Base-by-base conservation (phyloP, 2,113 vertebrate species). In the Pandion haliaetus region DNA sequence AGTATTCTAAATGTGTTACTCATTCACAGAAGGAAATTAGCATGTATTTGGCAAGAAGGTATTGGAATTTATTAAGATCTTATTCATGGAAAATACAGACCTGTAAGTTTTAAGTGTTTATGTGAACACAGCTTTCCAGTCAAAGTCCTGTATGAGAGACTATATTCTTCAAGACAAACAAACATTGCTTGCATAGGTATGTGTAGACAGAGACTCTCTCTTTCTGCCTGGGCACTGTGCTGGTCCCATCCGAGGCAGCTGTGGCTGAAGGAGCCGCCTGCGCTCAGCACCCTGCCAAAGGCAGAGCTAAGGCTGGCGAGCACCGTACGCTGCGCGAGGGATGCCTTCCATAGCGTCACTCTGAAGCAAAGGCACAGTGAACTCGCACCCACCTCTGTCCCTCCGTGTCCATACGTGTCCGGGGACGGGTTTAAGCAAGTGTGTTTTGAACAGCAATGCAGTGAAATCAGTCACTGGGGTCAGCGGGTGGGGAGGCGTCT, bases 321-420 rank as follows among this genome's bases (percentile, higher is more conserved):
- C 16, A 4, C 32, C 12, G 15, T 6, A 10, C 19, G 1, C 44
- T 25, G 40, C 26, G 6, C 62, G 6, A 61, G 42, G 32, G 42
- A 7, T 23, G 57, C 50, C 49, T 29, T 8, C 5, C 42, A 7
- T 4, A 21, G 14, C 52, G 34, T 18, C 50, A 7, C 16, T 10
- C 14, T 36, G 72, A 31, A 54, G 79, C 42, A 45, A 44, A n/a
- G 42, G 42, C 29, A 52, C 58, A 55, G 17, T 3, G n/a, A 59
- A n/a, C n/a, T 62, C 61, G 12, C 23, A 7, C 28, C 9, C 18
- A 6, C 40, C 44, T 36, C 21, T 23, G 3, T 29, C n/a, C 14
- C 29, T 57, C 32, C 24, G 2, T 1, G 28, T 26, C 40, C 31
- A 3, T 17, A 9, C 12, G 0, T 8, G 15, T 49, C 49, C 6